These are phyloP conservation scores for Zoanthus sociatus DNA, from an alignment of 92 coral and sea anemone genomes.

Conservation along the genomic window DNA sequence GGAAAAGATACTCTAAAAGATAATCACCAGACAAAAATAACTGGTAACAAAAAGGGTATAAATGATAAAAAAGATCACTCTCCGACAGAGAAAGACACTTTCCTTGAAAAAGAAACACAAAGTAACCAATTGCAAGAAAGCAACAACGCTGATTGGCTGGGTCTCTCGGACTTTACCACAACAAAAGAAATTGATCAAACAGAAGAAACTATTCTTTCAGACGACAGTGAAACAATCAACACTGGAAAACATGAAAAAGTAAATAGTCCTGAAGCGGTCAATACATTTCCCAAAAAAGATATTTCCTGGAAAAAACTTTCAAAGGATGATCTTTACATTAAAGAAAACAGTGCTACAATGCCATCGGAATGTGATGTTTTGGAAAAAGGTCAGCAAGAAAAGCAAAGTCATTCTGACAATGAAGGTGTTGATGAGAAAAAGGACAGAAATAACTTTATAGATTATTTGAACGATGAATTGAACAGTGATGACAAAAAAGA, in stretches of 20 bases:
- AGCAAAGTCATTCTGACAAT: background rate
- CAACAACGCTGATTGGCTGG: conserved; percentile 20
- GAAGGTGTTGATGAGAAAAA: background rate
- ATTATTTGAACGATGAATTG: background rate
- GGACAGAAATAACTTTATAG: background rate
- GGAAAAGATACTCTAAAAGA: background rate
- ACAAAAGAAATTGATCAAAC: background rate
- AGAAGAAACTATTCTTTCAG: background rate
- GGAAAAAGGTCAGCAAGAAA: background rate
- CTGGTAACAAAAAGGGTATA: background rate
- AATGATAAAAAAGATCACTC: background rate
- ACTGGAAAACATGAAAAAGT: background rate
- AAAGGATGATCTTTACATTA: background rate
- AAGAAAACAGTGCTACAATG: background rate
- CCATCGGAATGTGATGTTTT: background rate
- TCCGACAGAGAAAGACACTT: background rate
- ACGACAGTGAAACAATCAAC: background rate
- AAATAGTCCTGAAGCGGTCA: no score
- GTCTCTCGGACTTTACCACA: background rate
- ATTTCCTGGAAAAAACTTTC: background rate
- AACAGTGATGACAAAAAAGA: conserved; percentile 4
- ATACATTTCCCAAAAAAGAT: background rate
- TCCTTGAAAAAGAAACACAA: background rate
- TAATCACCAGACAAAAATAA: background rate
- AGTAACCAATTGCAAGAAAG: background rate